Percentiles rank a stretch among this genome's conserved stretches.
Evolutionary conservation across 2,797 vertebrate genomes (phyloP).

Genomic region (Lerista edwardsae): DNA sequence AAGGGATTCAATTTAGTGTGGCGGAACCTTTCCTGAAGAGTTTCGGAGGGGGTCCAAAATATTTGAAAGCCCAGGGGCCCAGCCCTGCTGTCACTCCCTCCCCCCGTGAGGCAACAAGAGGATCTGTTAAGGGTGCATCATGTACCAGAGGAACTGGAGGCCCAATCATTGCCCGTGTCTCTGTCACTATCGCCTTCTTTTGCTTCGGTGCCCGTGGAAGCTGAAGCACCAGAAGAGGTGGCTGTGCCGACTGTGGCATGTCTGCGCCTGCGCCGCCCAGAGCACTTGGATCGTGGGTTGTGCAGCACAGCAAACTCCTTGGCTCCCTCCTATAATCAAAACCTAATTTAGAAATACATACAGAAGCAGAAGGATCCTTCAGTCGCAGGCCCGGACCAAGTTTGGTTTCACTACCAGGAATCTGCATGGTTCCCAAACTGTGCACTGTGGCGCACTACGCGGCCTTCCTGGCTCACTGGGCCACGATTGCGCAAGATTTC

Average conservation of each 20-base stretch:
- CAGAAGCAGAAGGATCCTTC: not conserved
- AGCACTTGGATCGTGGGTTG: slow-evolving; percentile 87
- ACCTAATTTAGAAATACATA: slow-evolving; percentile 1
- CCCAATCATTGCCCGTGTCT: slow-evolving; percentile 87
- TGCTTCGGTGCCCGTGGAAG: slow-evolving; percentile 78
- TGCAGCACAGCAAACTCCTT: slow-evolving; percentile 95
- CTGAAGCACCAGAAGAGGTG: slow-evolving; percentile 79
- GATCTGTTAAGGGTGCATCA: not conserved
- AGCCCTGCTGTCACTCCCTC: too few relatives aligned
- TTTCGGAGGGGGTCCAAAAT: too few relatives aligned
- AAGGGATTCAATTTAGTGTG: too few relatives aligned
- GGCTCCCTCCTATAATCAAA: slow-evolving; percentile 89
- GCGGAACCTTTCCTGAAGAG: too few relatives aligned
- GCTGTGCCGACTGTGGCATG: slow-evolving; percentile 80
- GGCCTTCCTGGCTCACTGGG: too few relatives aligned
- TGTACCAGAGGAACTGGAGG: slow-evolving; percentile 89
- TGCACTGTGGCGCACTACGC: too few relatives aligned
- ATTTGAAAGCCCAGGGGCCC: too few relatives aligned
- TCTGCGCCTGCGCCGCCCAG: slow-evolving; percentile 84
- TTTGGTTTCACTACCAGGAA: not conserved
- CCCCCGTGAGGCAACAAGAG: not conserved
- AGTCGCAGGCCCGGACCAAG: not conserved
- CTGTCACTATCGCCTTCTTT: slow-evolving; percentile 94
- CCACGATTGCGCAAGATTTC: too few relatives aligned
- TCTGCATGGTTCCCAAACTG: too few relatives aligned